Conservation (phyloP, 2,888 invertebrate genomes). For the Eupeodes luniger region DNA sequence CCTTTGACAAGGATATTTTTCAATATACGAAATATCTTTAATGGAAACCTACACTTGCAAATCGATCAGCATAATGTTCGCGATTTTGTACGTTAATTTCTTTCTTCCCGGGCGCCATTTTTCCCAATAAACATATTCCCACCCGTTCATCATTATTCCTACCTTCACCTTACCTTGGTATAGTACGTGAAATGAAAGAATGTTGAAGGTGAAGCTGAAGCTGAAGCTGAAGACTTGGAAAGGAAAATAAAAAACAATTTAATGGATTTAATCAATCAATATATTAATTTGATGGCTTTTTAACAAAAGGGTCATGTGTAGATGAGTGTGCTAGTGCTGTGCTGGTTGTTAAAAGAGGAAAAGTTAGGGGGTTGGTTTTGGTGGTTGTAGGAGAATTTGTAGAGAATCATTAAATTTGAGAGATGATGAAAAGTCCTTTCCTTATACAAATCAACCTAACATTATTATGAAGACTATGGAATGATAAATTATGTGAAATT, state of each 20-base stretch:
- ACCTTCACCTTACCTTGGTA: not conserved
- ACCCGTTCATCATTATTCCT: not conserved
- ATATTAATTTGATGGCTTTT: conserved; percentile 66
- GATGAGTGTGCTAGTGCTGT: too few relatives aligned
- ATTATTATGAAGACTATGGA: conserved; percentile 7
- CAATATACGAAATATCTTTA: conserved; percentile 14
- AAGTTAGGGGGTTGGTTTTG: not conserved
- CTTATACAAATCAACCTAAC: conserved; percentile 12
- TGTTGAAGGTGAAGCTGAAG: conserved; percentile 7
- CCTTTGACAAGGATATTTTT: conserved; percentile 31
- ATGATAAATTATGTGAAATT: conserved; percentile 23
- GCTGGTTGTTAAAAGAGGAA: not conserved
- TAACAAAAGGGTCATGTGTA: conserved; percentile 28
- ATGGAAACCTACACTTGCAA: conserved; percentile 39
- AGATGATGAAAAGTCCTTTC: conserved; percentile 7
- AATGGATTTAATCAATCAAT: conserved; percentile 72
- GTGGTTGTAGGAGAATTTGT: conserved; percentile 39
- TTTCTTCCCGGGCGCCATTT: not conserved
- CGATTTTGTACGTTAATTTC: not conserved
- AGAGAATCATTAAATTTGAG: conserved; percentile 23
- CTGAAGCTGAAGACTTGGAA: not conserved
- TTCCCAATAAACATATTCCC: not conserved
- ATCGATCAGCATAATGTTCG: conserved; percentile 45
- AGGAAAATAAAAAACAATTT: conserved; percentile 29
- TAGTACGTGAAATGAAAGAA: conserved; percentile 1